These are phyloP conservation scores for Chaenogobius annularis DNA, from an alignment of 2,113 vertebrate species.

Conservation along the genomic window DNA sequence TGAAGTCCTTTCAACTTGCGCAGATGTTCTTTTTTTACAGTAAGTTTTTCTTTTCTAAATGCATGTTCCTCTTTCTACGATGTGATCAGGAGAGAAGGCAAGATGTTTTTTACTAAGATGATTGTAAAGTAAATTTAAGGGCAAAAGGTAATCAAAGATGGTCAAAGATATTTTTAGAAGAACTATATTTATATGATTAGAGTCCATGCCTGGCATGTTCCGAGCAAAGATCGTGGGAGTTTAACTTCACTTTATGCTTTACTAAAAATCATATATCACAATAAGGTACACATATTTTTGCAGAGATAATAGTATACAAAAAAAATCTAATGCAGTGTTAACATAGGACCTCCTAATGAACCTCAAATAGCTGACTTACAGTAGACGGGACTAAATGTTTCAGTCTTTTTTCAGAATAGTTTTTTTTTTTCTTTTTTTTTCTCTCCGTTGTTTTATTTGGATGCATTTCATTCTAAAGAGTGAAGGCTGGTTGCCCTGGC, in stretches of 20 bases:
- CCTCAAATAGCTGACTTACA: slow-evolving; percentile 5
- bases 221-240: slow-evolving; percentile 68
- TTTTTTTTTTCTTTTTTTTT: no score
- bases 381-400: not conserved
- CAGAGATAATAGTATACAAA: slow-evolving; percentile 52
- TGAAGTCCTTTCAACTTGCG: not conserved
- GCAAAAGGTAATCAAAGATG: slow-evolving; percentile 59
- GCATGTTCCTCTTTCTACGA: slow-evolving; percentile 47
- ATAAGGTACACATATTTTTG: slow-evolving; percentile 73
- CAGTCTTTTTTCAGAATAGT: slow-evolving; percentile 10
- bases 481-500: slow-evolving; percentile 43
- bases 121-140: slow-evolving; percentile 56
- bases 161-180: slow-evolving; percentile 70
- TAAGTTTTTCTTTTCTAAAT: slow-evolving; percentile 31
- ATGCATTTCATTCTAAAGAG: slow-evolving; percentile 62
- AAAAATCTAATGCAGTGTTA: slow-evolving; percentile 50
- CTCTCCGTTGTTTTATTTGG: slow-evolving; percentile 53
- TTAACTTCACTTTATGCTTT: slow-evolving; percentile 67
- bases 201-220: slow-evolving; percentile 48
- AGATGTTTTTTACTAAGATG: slow-evolving; percentile 51
- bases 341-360: slow-evolving; percentile 35
- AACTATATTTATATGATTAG: slow-evolving; percentile 74
- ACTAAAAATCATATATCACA: slow-evolving; percentile 60
- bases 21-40: not conserved
- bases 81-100: slow-evolving; percentile 47